Evolutionary conservation across 64 coral and sea anemone genomes (phyloP).

Genomic region (Montipora sp.): DNA sequence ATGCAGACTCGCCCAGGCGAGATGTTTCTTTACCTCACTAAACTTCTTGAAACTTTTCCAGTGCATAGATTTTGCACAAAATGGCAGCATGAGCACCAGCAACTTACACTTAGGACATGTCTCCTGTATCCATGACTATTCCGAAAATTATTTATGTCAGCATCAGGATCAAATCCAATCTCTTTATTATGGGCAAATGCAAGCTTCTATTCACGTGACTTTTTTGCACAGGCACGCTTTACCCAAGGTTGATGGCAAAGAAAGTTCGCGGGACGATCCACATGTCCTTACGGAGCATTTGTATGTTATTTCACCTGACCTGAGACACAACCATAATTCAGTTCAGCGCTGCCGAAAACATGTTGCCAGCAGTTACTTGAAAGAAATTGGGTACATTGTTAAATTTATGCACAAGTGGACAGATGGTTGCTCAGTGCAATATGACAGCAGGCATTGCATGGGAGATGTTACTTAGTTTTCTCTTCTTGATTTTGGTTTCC

Average conservation of each 20-base stretch:
- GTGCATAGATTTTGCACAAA: constrained; percentile 42
- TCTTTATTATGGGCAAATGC: constrained; percentile 28
- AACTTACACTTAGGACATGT: neutral
- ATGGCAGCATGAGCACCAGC: constrained; percentile 39
- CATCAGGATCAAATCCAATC: constrained; percentile 43
- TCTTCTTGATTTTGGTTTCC: neutral
- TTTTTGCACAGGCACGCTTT: constrained; percentile 21
- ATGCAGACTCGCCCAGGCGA: constrained; percentile 58
- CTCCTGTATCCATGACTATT: constrained; percentile 39
- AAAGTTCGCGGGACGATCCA: neutral
- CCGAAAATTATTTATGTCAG: constrained; percentile 20
- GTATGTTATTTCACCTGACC: constrained; percentile 50
- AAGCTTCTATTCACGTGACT: constrained; percentile 55
- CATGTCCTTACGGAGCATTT: constrained; percentile 47
- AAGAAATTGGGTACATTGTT: too few species aligned
- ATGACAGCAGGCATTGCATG: constrained; percentile 51
- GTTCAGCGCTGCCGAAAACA: neutral
- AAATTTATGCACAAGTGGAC: constrained; percentile 39
- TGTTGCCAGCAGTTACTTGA: neutral
- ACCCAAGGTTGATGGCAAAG: neutral
- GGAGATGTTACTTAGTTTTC: constrained; percentile 31
- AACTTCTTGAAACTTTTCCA: neutral
- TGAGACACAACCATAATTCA: constrained; percentile 27
- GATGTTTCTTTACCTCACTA: constrained; percentile 49
- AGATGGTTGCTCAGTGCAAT: neutral